Percentiles rank a stretch among this genome's conserved stretches.
Evolutionary conservation across 2,797 vertebrate species (phyloP).

Genomic region (Eupleurogrammus muticus): DNA sequence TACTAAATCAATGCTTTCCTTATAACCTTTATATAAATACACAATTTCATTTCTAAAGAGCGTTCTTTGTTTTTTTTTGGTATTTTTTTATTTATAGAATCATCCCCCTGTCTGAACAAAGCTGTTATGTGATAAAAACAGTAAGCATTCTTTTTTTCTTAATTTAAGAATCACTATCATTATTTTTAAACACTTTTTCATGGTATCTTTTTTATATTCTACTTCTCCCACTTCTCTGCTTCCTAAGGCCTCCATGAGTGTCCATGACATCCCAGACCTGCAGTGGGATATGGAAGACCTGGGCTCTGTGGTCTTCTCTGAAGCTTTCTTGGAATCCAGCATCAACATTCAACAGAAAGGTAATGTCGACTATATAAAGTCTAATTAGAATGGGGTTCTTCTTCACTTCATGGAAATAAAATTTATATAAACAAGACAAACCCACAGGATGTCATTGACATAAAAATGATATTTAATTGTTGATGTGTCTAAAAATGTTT

Average conservation of each 20-base stretch:
- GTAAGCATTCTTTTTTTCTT: conserved; percentile 68
- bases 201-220: background rate
- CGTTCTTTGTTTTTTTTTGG: conserved; percentile 12
- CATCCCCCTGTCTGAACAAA: conserved; percentile 87
- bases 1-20: background rate
- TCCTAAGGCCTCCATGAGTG: conserved; percentile 89
- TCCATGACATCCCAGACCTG: conserved; percentile 93
- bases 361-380: conserved; percentile 49
- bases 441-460: conserved; percentile 21
- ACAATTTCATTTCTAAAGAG: background rate
- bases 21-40: background rate
- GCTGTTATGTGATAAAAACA: conserved; percentile 91
- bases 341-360: conserved; percentile 93
- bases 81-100: conserved; percentile 79
- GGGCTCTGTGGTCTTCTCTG: conserved; percentile 95
- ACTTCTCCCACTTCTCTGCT: background rate
- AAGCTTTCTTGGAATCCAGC: conserved; percentile 94
- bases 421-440: conserved; percentile 30
- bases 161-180: no score
- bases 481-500: conserved; percentile 35
- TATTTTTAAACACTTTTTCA: background rate
- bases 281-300: conserved; percentile 82
- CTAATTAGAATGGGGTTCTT: conserved; percentile 20
- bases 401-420: conserved; percentile 37
- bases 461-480: conserved; percentile 14